phyloP scores from a whole-genome alignment of 2,888 invertebrate species.

The Pinctada fucata region DNA sequence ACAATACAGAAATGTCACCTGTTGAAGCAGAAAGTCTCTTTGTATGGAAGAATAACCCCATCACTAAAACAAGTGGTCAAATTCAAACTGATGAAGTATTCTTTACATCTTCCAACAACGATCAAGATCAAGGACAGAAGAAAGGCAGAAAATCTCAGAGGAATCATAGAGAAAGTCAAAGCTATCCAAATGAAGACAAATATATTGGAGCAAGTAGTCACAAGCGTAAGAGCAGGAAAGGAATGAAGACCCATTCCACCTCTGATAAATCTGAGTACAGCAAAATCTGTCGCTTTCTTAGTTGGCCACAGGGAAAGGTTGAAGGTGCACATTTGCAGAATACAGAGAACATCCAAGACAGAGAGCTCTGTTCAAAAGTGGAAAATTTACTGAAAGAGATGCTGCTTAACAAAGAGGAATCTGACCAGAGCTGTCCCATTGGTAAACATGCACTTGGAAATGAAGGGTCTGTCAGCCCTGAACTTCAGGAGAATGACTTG shows the following conservation, averaged over 20 bases:
- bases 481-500: slow-evolving; percentile 62
- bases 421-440: neutral
- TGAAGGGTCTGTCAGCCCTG: slow-evolving; percentile 52
- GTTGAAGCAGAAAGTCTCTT: slow-evolving; percentile 32
- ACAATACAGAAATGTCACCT: slow-evolving; percentile 47
- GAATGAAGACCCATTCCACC: slow-evolving; percentile 10
- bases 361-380: slow-evolving; percentile 57
- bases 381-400: slow-evolving; percentile 60
- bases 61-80: slow-evolving; percentile 38
- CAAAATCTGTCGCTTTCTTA: slow-evolving; percentile 38
- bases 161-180: neutral
- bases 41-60: slow-evolving; percentile 60
- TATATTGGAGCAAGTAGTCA: neutral
- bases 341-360: slow-evolving; percentile 26
- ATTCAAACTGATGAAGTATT: slow-evolving; percentile 5
- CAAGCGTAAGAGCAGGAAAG: neutral
- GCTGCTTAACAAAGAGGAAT: slow-evolving; percentile 34
- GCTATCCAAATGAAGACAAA: neutral
- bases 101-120: no score
- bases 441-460: slow-evolving; percentile 1
- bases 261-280: slow-evolving; percentile 16
- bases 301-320: slow-evolving; percentile 39
- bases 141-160: slow-evolving; percentile 3
- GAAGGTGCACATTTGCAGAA: slow-evolving; percentile 1
- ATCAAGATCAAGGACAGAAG: neutral